Base-by-base conservation (phyloP, 2,888 invertebrate genomes). In the Phania funesta region DNA sequence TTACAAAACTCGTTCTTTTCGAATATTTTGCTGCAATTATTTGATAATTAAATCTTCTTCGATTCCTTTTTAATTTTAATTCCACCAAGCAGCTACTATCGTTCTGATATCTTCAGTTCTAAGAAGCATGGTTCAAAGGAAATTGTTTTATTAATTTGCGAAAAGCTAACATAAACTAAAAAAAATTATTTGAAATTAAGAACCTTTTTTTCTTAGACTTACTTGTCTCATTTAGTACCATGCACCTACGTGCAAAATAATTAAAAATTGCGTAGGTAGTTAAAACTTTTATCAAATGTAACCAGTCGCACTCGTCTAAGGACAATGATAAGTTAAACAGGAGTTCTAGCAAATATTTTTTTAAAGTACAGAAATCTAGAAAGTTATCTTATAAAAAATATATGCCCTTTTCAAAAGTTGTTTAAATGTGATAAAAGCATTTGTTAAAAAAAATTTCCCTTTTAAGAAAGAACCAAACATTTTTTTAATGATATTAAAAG, bases 141-240 rank as follows among this genome's bases (percentile, higher is more conserved):
- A 65, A 50, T 46, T 68, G 22, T 22, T 38, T 60, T 41, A 64
- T 38, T 75, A 56, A 44, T 80, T 80, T 64, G 68, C 13, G 24
- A 80, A 74, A 68, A 62, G 54, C 22, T 62, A 29, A 62, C 62
- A 52, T 62, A 32, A 68, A 70, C 58, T 54, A 26, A 70, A 60
- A 75, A 48, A 60, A 75, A 48, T 24, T 44, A 70, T 80, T 68
- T 60, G 16, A 46, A 64, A 29, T 44, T 44, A 41, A 60, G 52
- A 62, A 62, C 29, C 62, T 16, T 41, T 32, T 65, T 50, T 41
- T 41, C n/a, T 18, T 73, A 44, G 20, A 50, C 1, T 22, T n/a
- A n/a, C 32, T 44, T 1, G 2, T 9, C 20, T 44, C 16, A 20
- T 56, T 67, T 35, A 60, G 46, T 48, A 16, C 38, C 26, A 22